Conservation (phyloP, 2,797 vertebrate genomes). For the Fistularia tabacaria region DNA sequence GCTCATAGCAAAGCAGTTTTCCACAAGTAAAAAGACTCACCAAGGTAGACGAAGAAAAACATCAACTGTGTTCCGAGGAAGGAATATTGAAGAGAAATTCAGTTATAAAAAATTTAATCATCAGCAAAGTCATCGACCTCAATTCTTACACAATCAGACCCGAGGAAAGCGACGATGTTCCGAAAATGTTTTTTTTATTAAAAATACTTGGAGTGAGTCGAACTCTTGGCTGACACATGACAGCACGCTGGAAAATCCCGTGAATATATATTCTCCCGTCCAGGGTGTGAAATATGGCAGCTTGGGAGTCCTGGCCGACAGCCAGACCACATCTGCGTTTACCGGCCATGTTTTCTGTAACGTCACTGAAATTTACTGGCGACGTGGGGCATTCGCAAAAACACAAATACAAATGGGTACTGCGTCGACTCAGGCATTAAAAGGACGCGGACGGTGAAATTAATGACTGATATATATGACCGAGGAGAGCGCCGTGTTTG, state of each 20-base stretch:
- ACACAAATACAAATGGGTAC: constrained; percentile 5
- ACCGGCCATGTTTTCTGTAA: constrained; percentile 42
- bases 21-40: too few species aligned
- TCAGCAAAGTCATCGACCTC: too few species aligned
- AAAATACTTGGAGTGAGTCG: constrained; percentile 8
- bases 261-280: constrained; percentile 21
- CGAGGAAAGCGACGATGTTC: too few species aligned
- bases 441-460: not conserved
- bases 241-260: constrained; percentile 35
- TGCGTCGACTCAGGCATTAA: not conserved
- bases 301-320: constrained; percentile 1
- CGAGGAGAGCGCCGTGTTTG: not conserved
- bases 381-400: constrained; percentile 18
- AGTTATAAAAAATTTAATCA: too few species aligned
- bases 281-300: constrained; percentile 18
- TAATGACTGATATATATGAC: not conserved
- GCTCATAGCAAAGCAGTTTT: too few species aligned
- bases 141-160: too few species aligned
- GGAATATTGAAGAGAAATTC: too few species aligned
- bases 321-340: constrained; percentile 39
- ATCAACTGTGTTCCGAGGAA: too few species aligned
- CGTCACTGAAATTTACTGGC: constrained; percentile 21
- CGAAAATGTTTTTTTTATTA: too few species aligned
- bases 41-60: too few species aligned
- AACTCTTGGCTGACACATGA: constrained; percentile 32